Evolutionary conservation across 2,888 invertebrate genomes (phyloP), one percentile per base, ranked within the genome.

Genomic region (Drosophila gaucha): DNA sequence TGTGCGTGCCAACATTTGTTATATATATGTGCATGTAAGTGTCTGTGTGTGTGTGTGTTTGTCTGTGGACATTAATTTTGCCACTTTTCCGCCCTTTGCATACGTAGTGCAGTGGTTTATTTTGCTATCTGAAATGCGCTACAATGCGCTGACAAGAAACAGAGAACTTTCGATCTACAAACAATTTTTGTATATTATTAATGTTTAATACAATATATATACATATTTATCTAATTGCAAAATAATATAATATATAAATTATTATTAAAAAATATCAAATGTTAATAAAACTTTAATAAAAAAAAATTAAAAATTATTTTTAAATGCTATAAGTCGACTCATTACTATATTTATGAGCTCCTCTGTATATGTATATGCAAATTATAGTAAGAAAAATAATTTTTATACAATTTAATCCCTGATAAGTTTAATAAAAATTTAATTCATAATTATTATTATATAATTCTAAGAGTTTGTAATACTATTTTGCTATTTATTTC

Each of bases 51-150:
- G 8, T 46, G 33, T 43, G 46, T 68, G 50, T 47, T 35, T 46
- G 31, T 67, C 64, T 76, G 74, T 86, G 80, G 74, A 64, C 82
- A 82, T 85, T 82, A 74, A 80, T 75, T 74, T 75, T 78, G 74
- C 74, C 76, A 77, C 62, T 80, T 66, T 74, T 67, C 51, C 64
- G 66, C 44, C 64, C 60, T 66, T 67, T 72, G 58, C 67, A 55
- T 38, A 41, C 51, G 67, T 59, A 64, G 38, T 56, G 52, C 57
- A 52, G 47, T 68, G 52, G 55, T 52, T 62, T 52, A 44, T 57
- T 59, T 56, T 49, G 52, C 20, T 51, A 52, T 39, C 16, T 5
- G 6, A 1, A 28, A 66, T 72, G 20, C 60, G 49, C 72, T 79
- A 52, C 47, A 41, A 31, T 31, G n/a, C 6, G 9, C n/a, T 24